phyloP scores from a whole-genome alignment of 2,113 vertebrate genomes.

The Rhinolophus sinicus region DNA sequence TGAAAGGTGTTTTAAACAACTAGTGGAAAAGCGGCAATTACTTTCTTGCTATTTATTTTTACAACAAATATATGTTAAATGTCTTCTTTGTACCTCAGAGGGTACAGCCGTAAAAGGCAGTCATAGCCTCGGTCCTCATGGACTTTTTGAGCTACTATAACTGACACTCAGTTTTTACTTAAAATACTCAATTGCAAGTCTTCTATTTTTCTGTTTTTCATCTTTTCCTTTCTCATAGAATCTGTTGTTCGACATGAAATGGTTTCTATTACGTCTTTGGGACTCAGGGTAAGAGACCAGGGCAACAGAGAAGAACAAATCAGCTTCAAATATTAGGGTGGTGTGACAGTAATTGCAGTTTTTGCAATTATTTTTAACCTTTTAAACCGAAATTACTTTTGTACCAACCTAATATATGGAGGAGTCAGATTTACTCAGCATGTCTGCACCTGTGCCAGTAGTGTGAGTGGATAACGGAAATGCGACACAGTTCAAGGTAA shows the following conservation, averaged over 20 bases:
- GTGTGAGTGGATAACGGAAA: fast-evolving
- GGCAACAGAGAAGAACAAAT: neutral
- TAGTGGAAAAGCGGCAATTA: neutral
- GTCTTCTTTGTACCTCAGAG: neutral
- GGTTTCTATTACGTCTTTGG: neutral
- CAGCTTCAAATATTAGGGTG: neutral
- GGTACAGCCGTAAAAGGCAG: neutral
- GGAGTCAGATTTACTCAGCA: neutral
- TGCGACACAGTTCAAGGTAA: fast-evolving
- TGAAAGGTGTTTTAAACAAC: neutral
- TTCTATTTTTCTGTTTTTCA: neutral
- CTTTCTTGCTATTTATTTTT: neutral
- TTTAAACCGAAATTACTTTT: too few species aligned
- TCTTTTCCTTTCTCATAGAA: neutral
- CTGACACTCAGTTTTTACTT: neutral
- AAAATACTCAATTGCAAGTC: neutral
- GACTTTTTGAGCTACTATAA: neutral
- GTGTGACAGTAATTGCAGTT: too few species aligned
- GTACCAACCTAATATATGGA: fast-evolving
- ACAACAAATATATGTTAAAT: neutral
- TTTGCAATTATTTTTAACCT: too few species aligned
- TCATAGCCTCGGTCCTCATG: neutral
- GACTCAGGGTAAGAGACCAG: neutral
- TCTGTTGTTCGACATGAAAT: neutral
- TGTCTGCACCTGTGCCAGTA: fast-evolving